These are phyloP conservation scores for Xenotilapia flavipinnis DNA, from an alignment of 2,113 vertebrate genomes.

Conservation along the genomic window DNA sequence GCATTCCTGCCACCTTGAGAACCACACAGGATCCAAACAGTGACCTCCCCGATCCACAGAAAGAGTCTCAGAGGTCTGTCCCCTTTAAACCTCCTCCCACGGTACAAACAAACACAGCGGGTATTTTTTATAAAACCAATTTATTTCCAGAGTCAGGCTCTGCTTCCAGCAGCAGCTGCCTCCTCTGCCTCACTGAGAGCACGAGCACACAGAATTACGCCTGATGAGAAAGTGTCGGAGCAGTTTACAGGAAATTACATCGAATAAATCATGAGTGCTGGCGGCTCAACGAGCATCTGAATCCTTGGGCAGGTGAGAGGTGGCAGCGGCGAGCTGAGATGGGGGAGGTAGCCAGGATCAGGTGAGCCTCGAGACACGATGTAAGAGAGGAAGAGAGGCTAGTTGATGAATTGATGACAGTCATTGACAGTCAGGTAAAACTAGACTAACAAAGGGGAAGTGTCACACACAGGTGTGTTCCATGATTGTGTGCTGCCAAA, in stretches of 20 bases:
- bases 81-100: background rate
- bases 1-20: background rate
- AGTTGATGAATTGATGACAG: background rate
- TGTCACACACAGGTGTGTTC: no score
- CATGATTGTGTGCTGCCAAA: no score
- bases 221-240: background rate
- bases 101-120: background rate
- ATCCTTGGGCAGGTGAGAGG: background rate
- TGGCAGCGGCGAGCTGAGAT: background rate
- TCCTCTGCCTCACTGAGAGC: background rate
- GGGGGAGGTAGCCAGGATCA: background rate
- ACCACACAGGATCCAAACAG: background rate
- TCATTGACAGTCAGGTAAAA: no score
- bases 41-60: background rate
- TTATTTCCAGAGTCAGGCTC: background rate
- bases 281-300: background rate
- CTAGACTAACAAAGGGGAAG: no score
- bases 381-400: background rate
- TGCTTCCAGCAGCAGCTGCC: background rate
- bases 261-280: background rate
- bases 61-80: background rate
- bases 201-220: background rate
- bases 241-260: constrained; percentile 5
- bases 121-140: background rate
- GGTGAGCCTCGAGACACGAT: background rate